These are phyloP conservation scores for Caiman crocodilus DNA, from an alignment of 2,797 vertebrate species.

Conservation along the genomic window DNA sequence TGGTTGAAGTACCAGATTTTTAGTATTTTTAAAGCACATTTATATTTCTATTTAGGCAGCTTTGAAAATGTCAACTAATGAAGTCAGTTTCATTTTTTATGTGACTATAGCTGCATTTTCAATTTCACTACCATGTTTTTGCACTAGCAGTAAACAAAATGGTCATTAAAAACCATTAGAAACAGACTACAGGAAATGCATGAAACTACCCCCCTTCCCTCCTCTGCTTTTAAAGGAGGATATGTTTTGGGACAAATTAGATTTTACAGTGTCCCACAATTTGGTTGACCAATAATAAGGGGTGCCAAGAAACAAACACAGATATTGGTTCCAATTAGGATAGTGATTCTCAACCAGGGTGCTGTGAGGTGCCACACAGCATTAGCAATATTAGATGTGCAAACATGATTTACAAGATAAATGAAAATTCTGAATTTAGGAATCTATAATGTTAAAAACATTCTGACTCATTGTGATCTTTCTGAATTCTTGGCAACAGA, in stretches of 20 bases:
- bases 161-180: not conserved
- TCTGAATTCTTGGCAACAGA: no score
- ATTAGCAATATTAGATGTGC: no score
- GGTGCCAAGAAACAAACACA: not conserved
- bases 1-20: not conserved
- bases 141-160: not conserved
- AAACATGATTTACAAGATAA: no score
- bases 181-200: no score
- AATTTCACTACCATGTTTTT: not conserved
- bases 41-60: not conserved
- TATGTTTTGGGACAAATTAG: rapidly evolving
- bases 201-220: no score
- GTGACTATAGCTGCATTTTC: not conserved
- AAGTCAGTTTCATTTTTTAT: not conserved
- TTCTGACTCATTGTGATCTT: no score
- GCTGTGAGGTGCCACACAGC: no score
- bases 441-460: no score
- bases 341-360: no score
- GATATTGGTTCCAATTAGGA: no score
- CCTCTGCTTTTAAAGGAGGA: rapidly evolving
- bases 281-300: not conserved
- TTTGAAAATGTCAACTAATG: not conserved
- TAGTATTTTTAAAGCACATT: not conserved
- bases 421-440: no score
- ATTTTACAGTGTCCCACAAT: not conserved